phyloP scores from a whole-genome alignment of 2,888 invertebrate species.

The Lydus trimaculatus region DNA sequence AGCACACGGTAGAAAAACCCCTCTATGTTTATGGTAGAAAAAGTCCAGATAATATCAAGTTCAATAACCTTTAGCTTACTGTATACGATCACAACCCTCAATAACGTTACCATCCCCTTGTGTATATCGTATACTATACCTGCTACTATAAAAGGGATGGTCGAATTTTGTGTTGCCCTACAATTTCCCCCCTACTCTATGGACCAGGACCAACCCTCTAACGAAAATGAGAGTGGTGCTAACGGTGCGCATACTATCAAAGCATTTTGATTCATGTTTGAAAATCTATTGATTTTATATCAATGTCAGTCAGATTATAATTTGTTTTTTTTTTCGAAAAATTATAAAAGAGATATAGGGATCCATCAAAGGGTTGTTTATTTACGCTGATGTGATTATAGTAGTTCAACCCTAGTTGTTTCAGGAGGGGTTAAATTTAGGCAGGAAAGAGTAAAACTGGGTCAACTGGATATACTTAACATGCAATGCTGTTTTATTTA shows the following conservation, averaged over 20 bases:
- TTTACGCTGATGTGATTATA: constrained; percentile 24
- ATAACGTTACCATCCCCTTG: not conserved
- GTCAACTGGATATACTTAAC: constrained; percentile 14
- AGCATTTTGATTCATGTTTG: not conserved
- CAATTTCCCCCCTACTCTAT: constrained; percentile 35
- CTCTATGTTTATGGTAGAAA: not conserved
- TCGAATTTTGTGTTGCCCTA: constrained; percentile 42
- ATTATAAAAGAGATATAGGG: not conserved
- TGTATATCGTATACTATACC: constrained; percentile 28
- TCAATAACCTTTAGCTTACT: constrained; percentile 19
- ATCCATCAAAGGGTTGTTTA: constrained; percentile 9
- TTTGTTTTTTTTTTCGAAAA: not conserved
- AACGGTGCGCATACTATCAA: not conserved
- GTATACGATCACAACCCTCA: not conserved
- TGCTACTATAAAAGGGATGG: constrained; percentile 12
- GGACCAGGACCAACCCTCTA: constrained; percentile 31
- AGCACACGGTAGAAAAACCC: no score
- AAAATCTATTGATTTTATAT: not conserved
- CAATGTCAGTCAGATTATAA: no score
- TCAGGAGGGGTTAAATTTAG: constrained; percentile 19
- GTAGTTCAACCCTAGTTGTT: constrained; percentile 17
- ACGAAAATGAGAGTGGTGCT: constrained; percentile 34
- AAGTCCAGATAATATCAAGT: not conserved
- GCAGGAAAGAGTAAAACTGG: constrained; percentile 20
- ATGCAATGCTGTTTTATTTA: constrained; percentile 12